These are phyloP conservation scores for Papilio aristodemus DNA, from an alignment of 1,140 invertebrate species.

Conservation along the genomic window DNA sequence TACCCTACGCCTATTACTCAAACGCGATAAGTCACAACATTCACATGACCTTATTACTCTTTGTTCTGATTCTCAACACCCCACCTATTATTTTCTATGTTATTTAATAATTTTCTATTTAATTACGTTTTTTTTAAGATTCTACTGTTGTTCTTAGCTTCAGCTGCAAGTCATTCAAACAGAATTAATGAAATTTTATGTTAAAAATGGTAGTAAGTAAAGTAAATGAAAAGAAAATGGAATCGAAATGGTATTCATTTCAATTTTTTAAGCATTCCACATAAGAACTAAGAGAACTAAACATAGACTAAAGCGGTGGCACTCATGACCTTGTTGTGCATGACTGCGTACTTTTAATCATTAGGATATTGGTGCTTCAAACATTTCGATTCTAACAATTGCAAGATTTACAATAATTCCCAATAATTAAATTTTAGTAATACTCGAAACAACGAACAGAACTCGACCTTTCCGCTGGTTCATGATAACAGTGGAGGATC, in stretches of 20 bases:
- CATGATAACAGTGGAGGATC: constrained; percentile 72
- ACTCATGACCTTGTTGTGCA: too few relatives aligned
- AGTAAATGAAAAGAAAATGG: too few relatives aligned
- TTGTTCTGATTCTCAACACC: background rate
- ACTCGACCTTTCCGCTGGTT: constrained; percentile 63
- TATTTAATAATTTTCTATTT: background rate
- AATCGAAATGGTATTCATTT: background rate
- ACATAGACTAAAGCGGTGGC: too few relatives aligned
- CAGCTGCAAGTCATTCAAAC: too few relatives aligned
- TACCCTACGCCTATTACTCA: background rate
- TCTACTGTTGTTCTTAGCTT: background rate
- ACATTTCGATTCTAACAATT: too few relatives aligned
- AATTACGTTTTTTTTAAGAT: background rate
- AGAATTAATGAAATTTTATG: too few relatives aligned
- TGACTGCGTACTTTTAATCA: too few relatives aligned
- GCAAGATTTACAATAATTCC: background rate
- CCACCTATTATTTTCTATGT: background rate
- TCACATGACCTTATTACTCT: background rate
- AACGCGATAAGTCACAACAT: background rate
- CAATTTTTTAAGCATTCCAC: too few relatives aligned
- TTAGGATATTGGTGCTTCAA: too few relatives aligned
- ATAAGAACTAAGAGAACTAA: too few relatives aligned
- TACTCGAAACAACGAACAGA: constrained; percentile 43
- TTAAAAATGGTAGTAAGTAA: too few relatives aligned
- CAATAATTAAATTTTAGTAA: constrained; percentile 48